Percentiles rank a stretch among this genome's conserved stretches.
Conservation (phyloP, 2,797 vertebrate genomes). For the Arrhamphus sclerolepis region DNA sequence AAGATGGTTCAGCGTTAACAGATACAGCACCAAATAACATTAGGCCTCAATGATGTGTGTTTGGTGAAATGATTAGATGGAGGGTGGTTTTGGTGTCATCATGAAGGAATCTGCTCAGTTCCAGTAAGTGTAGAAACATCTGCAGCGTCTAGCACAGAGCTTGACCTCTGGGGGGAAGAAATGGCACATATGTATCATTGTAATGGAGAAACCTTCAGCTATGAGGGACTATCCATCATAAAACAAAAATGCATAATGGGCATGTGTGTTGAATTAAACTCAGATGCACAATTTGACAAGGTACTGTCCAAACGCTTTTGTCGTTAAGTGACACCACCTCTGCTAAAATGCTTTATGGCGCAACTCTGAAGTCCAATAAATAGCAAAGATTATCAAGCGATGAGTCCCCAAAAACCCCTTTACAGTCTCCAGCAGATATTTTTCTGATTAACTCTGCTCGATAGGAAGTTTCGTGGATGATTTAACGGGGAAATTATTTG, state of each 20-base stretch:
- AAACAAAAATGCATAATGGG: neutral
- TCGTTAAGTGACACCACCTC: neutral
- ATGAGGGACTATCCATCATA: neutral
- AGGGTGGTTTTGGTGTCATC: slow-evolving; percentile 13
- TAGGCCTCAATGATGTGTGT: neutral
- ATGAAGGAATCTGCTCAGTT: slow-evolving; percentile 30
- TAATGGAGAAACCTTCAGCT: slow-evolving; percentile 11
- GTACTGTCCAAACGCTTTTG: neutral
- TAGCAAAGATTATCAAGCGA: slow-evolving; percentile 3
- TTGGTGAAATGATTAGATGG: slow-evolving; percentile 30
- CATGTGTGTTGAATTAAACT: slow-evolving; percentile 8
- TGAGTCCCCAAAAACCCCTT: neutral
- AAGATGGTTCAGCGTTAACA: no score
- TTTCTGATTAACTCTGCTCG: neutral
- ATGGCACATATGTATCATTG: slow-evolving; percentile 41
- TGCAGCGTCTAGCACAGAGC: slow-evolving; percentile 26
- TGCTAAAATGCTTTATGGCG: neutral
- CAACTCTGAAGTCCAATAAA: neutral
- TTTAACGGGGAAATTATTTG: neutral
- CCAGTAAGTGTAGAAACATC: slow-evolving; percentile 41
- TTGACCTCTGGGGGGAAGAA: slow-evolving; percentile 22
- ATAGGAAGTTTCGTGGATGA: neutral
- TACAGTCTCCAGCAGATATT: neutral
- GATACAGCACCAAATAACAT: neutral
- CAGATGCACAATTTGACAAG: neutral